These are phyloP conservation scores for Ganaspis sp. DNA, from an alignment of 1,140 invertebrate genomes.

Conservation along the genomic window DNA sequence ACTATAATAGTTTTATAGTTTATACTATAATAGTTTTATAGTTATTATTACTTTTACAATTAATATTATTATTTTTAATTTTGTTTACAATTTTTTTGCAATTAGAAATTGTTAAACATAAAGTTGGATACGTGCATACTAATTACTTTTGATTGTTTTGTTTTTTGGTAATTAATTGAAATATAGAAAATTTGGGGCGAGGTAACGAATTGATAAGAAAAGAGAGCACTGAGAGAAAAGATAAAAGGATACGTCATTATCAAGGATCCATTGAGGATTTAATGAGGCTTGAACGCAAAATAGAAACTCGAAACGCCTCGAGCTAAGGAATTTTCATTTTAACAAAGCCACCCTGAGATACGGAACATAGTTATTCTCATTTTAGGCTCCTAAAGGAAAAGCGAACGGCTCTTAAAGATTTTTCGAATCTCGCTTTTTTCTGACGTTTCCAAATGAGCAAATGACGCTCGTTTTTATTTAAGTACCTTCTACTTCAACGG, in stretches of 20 bases:
- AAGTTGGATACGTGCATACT: too few species aligned
- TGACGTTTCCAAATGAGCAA: neutral
- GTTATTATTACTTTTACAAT: too few species aligned
- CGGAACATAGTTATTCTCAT: constrained; percentile 9
- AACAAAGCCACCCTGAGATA: constrained; percentile 24
- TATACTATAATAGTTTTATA: too few species aligned
- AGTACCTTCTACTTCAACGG: neutral
- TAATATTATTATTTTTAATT: too few species aligned
- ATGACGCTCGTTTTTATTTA: neutral
- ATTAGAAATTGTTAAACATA: too few species aligned
- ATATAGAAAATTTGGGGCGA: constrained; percentile 2
- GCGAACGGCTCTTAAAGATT: constrained; percentile 12
- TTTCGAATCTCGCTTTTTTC: neutral
- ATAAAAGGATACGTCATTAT: constrained; percentile 41
- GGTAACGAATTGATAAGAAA: constrained; percentile 26
- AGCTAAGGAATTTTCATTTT: constrained; percentile 30
- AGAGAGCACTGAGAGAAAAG: constrained; percentile 14
- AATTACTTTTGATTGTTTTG: too few species aligned
- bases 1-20: too few species aligned
- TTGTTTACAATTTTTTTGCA: neutral
- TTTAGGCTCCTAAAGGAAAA: constrained; percentile 9
- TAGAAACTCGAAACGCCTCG: constrained; percentile 34
- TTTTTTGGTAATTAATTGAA: neutral
- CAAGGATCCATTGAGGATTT: constrained; percentile 47
- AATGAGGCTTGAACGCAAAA: constrained; percentile 48